Percentiles rank a stretch among this genome's conserved stretches.
Evolutionary conservation across 2,888 invertebrate genomes (phyloP).

Genomic region (Deilephila porcellus): DNA sequence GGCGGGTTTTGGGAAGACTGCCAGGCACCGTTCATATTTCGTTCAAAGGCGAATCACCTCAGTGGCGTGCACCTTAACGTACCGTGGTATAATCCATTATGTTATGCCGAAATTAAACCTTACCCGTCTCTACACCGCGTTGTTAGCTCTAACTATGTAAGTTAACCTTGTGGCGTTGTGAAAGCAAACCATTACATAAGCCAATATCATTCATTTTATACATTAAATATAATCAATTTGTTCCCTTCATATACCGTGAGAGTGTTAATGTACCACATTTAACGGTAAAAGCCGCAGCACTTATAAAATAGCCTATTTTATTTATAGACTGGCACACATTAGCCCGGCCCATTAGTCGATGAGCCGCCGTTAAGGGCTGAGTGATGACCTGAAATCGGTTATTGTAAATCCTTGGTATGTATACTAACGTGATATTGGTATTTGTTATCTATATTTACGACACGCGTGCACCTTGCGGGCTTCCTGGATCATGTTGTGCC

Average conservation of each 20-base stretch:
- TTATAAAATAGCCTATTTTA: slow-evolving; percentile 63
- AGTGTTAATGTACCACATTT: slow-evolving; percentile 39
- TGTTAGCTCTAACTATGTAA: slow-evolving; percentile 10
- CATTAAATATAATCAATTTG: background rate
- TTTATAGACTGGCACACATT: slow-evolving; percentile 71
- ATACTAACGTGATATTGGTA: slow-evolving; percentile 25
- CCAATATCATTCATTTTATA: slow-evolving; percentile 5
- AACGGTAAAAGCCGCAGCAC: slow-evolving; percentile 52
- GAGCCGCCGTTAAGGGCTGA: slow-evolving; percentile 65
- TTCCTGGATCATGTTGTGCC: slow-evolving; percentile 23
- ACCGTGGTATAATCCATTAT: slow-evolving; percentile 38
- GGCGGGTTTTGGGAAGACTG: slow-evolving; percentile 57
- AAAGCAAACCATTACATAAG: slow-evolving; percentile 33
- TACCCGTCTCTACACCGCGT: slow-evolving; percentile 1
- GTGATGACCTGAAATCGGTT: slow-evolving; percentile 70
- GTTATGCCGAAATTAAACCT: slow-evolving; percentile 26
- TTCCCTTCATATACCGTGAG: slow-evolving; percentile 27
- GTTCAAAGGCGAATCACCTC: slow-evolving; percentile 57
- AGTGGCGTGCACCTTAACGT: slow-evolving; percentile 42
- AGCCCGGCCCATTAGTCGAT: slow-evolving; percentile 68
- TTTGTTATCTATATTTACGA: slow-evolving; percentile 19
- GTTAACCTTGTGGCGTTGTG: slow-evolving; percentile 11
- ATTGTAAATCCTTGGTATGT: slow-evolving; percentile 53
- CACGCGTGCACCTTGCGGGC: slow-evolving; percentile 21
- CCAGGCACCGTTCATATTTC: slow-evolving; percentile 60